Evolutionary conservation across 2,888 invertebrate genomes (phyloP), one percentile per base, ranked within the genome.

Genomic region (Diloba caeruleocephala): DNA sequence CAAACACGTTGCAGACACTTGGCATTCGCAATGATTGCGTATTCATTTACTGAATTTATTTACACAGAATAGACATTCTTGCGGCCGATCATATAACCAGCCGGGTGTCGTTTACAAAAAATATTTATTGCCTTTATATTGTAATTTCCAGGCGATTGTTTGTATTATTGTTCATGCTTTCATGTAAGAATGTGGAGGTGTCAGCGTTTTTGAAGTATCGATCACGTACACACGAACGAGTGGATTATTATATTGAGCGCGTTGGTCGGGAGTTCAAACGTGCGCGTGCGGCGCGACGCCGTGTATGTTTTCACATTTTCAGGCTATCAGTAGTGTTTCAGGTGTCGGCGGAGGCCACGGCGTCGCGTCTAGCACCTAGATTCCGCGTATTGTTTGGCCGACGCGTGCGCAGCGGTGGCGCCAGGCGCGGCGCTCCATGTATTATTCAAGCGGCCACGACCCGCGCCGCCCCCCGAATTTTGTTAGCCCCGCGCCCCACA

Each of bases 371-470:
- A 50, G 80, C 79, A 79, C 86, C 85, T 86, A 87, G 79, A 81
- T 87, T 79, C 79, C 75, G 74, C 61, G 81, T 82, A 87, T 84
- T 85, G 88, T 85, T 83, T 7, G 46, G 38, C 74, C 61, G 21
- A 21, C 21, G 76, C 73, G 73, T 58, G 63, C 54, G 61, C 50
- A 61, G 48, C 57, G 64, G 36, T 32, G 62, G 44, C 36, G 70
- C 75, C 64, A 53, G 53, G 45, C 51, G 64, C 66, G 59, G 34
- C 78, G 74, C 73, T 66, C 54, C 82, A 91, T 92, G 90, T 90
- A 83, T 91, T 90, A 92, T 92, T 89, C 90, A 91, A 84, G 64
- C 60, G 78, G 78, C 84, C 84, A 78, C 88, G 88, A 89, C 90
- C 90, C 81, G 85, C 80, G 84, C 88, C 88, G 85, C 87, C 89